Base-by-base conservation (phyloP, 2,888 invertebrate species). In the Boloria selene region DNA sequence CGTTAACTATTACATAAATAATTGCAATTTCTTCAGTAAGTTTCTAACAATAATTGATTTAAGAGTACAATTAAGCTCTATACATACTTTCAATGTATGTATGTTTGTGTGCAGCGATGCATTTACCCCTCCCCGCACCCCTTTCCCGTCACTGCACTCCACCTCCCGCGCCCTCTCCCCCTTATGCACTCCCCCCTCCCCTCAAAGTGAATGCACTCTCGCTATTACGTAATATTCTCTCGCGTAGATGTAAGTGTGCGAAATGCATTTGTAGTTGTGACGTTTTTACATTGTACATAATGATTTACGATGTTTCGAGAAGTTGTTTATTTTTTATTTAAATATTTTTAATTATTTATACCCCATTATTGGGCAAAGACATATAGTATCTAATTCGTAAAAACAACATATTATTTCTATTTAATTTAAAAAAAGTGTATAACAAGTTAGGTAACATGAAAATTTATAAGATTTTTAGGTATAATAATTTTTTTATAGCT, bases 201-300 rank as follows among this genome's bases (percentile, higher is more conserved):
- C 73, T 61, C 77, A 73, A 82, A 88, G 90, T 90, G 86, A 90
- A 90, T 88, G 90, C 90, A 89, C 90, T 89, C 89, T 87, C 86
- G 86, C 70, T 78, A 83, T 90, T 90, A 88, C 82, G 85, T 88
- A 89, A 90, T 80, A 79, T 78, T 74, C 73, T 76, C 79, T 72
- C 77, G 73, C 77, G 73, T 81, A 80, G 76, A 74, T 74, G 69
- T 67, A 68, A 75, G 82, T 77, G 80, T 64, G 68, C 58, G 70
- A 68, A 70, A 61, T 65, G 63, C 70, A 65, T 61, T 61, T 50
- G 65, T 67, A 62, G 60, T 70, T 50, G 59, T 59, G 38, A 50
- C 47, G 47, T 49, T 16, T 49, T 16, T 49, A 49, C 31, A 59
- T 59, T 38, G 59, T 56, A 56, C 56, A 56, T 50, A 59, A 59